Evolutionary conservation across 2,888 invertebrate genomes (phyloP).

Genomic region (Elaeidobius kamerunicus): DNA sequence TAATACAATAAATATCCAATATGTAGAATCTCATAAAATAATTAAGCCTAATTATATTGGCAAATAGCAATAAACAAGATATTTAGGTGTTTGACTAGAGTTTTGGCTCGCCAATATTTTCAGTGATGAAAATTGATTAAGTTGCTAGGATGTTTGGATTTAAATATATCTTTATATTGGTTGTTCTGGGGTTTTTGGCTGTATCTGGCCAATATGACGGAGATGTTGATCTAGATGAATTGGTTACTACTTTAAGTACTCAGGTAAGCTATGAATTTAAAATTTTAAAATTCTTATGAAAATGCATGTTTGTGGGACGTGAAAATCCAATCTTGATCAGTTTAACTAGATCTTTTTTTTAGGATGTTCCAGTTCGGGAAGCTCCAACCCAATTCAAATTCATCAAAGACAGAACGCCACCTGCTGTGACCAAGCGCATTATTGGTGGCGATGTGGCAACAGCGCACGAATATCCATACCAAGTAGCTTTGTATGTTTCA

Average conservation of each 20-base stretch:
- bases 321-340: not conserved
- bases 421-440: constrained; percentile 17
- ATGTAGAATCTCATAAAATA: constrained; percentile 3
- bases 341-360: constrained; percentile 3
- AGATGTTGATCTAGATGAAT: not conserved
- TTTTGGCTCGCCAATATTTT: too few relatives aligned
- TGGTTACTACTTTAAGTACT: not conserved
- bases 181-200: not conserved
- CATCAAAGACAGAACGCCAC: constrained; percentile 17
- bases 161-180: not conserved
- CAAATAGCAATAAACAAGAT: not conserved
- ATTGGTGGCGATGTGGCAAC: constrained; percentile 26
- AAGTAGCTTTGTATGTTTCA: constrained; percentile 27
- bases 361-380: constrained; percentile 10
- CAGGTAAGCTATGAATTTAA: constrained; percentile 1
- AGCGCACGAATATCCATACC: constrained; percentile 30
- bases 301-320: not conserved
- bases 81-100: not conserved
- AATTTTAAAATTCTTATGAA: not conserved
- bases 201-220: not conserved
- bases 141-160: not conserved
- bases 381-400: constrained; percentile 13
- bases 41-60: constrained; percentile 2
- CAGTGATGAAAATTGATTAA: not conserved
- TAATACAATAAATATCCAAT: too few relatives aligned